Evolutionary conservation across 2,888 invertebrate species (phyloP).

Genomic region (Callinectes sapidus): DNA sequence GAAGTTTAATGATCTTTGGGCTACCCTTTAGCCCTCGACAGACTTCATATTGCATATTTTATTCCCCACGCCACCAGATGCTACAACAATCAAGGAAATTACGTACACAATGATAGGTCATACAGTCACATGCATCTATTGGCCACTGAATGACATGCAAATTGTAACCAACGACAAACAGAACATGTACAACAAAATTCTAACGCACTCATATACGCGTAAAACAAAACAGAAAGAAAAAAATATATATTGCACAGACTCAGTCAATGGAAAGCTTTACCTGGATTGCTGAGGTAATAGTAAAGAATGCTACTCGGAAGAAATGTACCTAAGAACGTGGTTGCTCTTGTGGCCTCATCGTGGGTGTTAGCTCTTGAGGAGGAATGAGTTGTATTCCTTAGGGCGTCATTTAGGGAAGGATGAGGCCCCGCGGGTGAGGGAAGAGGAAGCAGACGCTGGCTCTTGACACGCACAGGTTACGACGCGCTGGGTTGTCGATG

Average conservation of each 20-base stretch:
- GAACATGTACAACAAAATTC: too few species aligned
- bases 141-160: too few species aligned
- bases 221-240: too few species aligned
- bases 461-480: neutral
- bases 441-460: neutral
- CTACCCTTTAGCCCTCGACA: too few species aligned
- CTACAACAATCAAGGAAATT: too few species aligned
- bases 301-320: neutral
- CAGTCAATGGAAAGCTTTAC: neutral
- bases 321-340: conserved; percentile 15
- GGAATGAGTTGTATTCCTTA: neutral
- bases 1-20: too few species aligned
- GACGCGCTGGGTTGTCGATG: neutral
- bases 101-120: too few species aligned
- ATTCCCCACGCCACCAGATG: too few species aligned
- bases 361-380: conserved; percentile 13
- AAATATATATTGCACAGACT: neutral
- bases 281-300: neutral
- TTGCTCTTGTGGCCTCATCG: neutral
- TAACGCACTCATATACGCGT: too few species aligned
- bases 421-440: neutral
- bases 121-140: too few species aligned
- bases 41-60: too few species aligned
- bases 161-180: too few species aligned
- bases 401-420: neutral